These are phyloP conservation scores for Nephrotoma appendiculata DNA, from an alignment of 2,888 invertebrate species.

Conservation along the genomic window DNA sequence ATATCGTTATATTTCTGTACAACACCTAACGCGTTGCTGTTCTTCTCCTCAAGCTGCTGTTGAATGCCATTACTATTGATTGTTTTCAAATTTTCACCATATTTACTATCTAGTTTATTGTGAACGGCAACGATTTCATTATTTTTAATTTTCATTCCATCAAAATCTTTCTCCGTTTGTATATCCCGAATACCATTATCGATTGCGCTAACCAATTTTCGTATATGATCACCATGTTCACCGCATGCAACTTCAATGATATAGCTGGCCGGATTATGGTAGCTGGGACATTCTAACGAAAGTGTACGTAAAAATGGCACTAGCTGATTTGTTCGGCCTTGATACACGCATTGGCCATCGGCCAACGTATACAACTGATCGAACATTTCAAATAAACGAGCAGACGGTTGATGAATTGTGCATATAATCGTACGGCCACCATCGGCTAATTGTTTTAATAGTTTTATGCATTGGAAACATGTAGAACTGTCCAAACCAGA, in stretches of 20 bases:
- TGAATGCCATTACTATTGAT: slow-evolving; percentile 27
- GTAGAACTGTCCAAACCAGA: slow-evolving; percentile 92
- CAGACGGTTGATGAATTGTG: slow-evolving; percentile 89
- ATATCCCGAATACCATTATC: slow-evolving; percentile 73
- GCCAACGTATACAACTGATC: slow-evolving; percentile 88
- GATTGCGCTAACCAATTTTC: slow-evolving; percentile 70
- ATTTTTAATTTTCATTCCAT: slow-evolving; percentile 38
- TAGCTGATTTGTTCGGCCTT: slow-evolving; percentile 72
- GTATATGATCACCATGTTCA: slow-evolving; percentile 85
- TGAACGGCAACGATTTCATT: slow-evolving; percentile 41
- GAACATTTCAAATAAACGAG: slow-evolving; percentile 91
- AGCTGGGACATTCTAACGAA: slow-evolving; percentile 81
- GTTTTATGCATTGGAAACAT: slow-evolving; percentile 83
- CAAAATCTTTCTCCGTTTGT: slow-evolving; percentile 54
- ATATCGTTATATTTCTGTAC: slow-evolving; percentile 48
- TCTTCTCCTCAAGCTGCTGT: slow-evolving; percentile 11
- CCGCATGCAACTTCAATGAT: slow-evolving; percentile 95
- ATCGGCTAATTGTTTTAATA: slow-evolving; percentile 74
- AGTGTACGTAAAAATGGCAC: slow-evolving; percentile 70
- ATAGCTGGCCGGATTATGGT: slow-evolving; percentile 95
- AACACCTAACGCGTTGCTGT: slow-evolving; percentile 26
- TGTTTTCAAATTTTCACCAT: slow-evolving; percentile 19
- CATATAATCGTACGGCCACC: slow-evolving; percentile 91
- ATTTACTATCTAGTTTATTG: slow-evolving; percentile 29
- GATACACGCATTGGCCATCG: slow-evolving; percentile 90